Percentiles rank a stretch among this genome's conserved stretches.
These are phyloP conservation scores for Sarcophilus harrisii DNA, from an alignment of 2,797 vertebrate genomes.

Conservation along the genomic window DNA sequence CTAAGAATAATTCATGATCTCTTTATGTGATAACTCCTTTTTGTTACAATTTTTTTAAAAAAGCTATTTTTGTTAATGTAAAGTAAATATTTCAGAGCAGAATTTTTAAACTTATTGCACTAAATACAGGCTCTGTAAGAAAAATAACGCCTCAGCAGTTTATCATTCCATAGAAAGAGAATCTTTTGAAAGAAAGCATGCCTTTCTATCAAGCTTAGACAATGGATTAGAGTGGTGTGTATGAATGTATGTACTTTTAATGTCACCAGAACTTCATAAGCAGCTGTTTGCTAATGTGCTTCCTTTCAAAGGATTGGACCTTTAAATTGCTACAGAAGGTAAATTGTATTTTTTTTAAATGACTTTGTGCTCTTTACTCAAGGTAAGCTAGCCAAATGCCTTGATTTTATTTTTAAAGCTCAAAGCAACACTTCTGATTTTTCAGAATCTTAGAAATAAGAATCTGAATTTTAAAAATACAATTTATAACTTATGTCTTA, in stretches of 20 bases:
- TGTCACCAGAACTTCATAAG: slow-evolving; percentile 76
- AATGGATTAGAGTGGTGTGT: slow-evolving; percentile 71
- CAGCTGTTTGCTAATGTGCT: slow-evolving; percentile 84
- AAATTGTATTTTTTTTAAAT: slow-evolving; percentile 78
- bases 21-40: slow-evolving; percentile 88
- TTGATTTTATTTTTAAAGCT: slow-evolving; percentile 84
- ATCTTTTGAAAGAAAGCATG: slow-evolving; percentile 82
- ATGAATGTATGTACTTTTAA: slow-evolving; percentile 67
- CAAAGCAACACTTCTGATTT: slow-evolving; percentile 77
- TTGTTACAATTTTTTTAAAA: slow-evolving; percentile 90
- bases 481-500: slow-evolving; percentile 70
- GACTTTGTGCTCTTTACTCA: slow-evolving; percentile 82
- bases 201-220: slow-evolving; percentile 79
- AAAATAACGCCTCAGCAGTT: slow-evolving; percentile 85
- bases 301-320: slow-evolving; percentile 84
- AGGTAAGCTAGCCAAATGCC: slow-evolving; percentile 82
- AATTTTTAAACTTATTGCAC: slow-evolving; percentile 90
- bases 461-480: slow-evolving; percentile 70
- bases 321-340: slow-evolving; percentile 82
- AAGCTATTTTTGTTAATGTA: slow-evolving; percentile 90
- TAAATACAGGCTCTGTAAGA: slow-evolving; percentile 86
- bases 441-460: slow-evolving; percentile 81
- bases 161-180: slow-evolving; percentile 84
- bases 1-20: slow-evolving; percentile 86
- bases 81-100: slow-evolving; percentile 89